Evolutionary conservation across 2,797 vertebrate genomes (phyloP).

Genomic region (Sphenodon punctatus): DNA sequence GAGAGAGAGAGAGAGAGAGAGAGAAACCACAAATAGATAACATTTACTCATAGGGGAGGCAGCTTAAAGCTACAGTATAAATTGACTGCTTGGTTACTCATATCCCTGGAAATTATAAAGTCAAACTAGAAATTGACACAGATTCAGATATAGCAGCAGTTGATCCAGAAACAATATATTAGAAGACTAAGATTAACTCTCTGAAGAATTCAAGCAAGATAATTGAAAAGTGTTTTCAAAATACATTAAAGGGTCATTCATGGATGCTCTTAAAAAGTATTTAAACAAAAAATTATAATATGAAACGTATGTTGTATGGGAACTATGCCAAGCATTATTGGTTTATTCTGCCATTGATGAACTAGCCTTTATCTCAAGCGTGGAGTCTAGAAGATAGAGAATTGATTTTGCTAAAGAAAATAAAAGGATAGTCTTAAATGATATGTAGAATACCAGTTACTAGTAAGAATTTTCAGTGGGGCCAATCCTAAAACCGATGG

Average conservation of each 20-base stretch:
- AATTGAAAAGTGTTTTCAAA: slow-evolving; percentile 41
- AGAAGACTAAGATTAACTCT: slow-evolving; percentile 44
- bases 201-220: slow-evolving; percentile 29
- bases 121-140: slow-evolving; percentile 43
- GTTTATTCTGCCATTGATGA: background rate
- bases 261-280: too few species aligned
- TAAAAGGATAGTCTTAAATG: background rate
- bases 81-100: slow-evolving; percentile 15
- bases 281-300: slow-evolving; percentile 32
- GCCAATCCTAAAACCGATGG: too few species aligned
- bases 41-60: background rate
- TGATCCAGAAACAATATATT: slow-evolving; percentile 22
- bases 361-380: slow-evolving; percentile 3
- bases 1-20: too few species aligned
- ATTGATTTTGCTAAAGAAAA: background rate
- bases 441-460: background rate
- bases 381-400: background rate
- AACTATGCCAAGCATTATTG: slow-evolving; percentile 17
- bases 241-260: background rate
- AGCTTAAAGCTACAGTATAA: background rate
- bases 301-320: background rate
- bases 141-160: slow-evolving; percentile 34
- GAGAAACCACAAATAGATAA: background rate
- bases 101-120: slow-evolving; percentile 34
- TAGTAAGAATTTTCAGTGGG: background rate